Base-by-base conservation (phyloP, 2,113 vertebrate genomes). In the Mobula hypostoma region DNA sequence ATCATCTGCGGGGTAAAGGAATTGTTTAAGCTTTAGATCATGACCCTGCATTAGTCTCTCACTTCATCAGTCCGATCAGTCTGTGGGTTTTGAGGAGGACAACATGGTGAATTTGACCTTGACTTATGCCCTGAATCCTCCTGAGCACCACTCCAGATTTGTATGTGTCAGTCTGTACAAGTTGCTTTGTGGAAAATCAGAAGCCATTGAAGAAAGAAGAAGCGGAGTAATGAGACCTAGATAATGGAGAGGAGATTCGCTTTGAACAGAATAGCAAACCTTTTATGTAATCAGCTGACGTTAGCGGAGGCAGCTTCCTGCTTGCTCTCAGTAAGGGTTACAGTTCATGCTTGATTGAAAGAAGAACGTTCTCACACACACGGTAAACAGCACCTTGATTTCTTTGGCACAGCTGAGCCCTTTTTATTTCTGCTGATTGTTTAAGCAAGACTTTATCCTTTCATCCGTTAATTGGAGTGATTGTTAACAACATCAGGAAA, bases 351-450 rank as follows among this genome's bases (percentile, higher is more conserved):
- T 70, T 93, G 91, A 93, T 56, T 74, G 91, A 56, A 40, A 72
- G 36, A 27, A 27, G 3, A 93, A 76, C 91, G 74, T 56, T 36
- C 68, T 74, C 68, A 74, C 40, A 74, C 68, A 15, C 48, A 70
- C 70, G 5, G 91, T 56, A 76, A 93, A 93, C 90, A 92, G 19
- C 90, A 92, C 90, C 68, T 70, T 40, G 29, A 32, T 90, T 32
- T 21, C 27, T 29, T 36, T 27, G 0, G 36, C 70, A 40, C 70
- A 74, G 70, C 91, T 66, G 61, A 21, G 29, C 63, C 58, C 15
- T 76, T 2, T 36, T 74, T 93, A 93, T 56, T 56, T 27, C 68
- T 74, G 91, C 68, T 93, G 91, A 74, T 93, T 93, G 91, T 76
- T 93, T 56, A 93, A 93, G 48, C 36, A 29, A 93, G 70, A 12